phyloP scores from a whole-genome alignment of 2,888 invertebrate species.

The Agriopis leucophaearia region DNA sequence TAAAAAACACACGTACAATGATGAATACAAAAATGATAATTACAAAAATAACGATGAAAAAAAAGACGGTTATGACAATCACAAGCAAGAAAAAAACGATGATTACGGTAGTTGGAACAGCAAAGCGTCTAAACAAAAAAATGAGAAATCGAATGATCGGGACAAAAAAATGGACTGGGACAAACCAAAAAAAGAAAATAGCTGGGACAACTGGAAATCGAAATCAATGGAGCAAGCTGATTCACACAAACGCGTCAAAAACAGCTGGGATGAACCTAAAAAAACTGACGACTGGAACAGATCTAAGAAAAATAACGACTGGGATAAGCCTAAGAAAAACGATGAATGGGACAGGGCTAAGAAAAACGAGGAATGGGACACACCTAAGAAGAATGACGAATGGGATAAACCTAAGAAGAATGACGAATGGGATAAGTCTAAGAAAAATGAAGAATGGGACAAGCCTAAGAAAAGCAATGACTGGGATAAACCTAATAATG shows the following conservation, averaged over 20 bases:
- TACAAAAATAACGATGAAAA: slow-evolving; percentile 5
- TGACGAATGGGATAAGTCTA: background rate
- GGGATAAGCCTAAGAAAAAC: background rate
- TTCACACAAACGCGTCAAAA: background rate
- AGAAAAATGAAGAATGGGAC: background rate
- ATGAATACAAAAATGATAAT: slow-evolving; percentile 8
- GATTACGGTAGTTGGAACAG: background rate
- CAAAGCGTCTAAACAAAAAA: background rate
- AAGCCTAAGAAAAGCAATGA: background rate
- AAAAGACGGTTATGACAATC: background rate
- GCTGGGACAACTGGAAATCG: slow-evolving; percentile 25
- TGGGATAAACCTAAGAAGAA: background rate
- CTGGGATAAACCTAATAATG: background rate
- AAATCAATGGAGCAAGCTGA: slow-evolving; percentile 19
- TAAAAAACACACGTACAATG: slow-evolving; percentile 1
- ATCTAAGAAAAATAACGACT: background rate
- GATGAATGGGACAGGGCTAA: background rate
- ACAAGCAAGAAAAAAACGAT: slow-evolving; percentile 7
- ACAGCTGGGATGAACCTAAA: background rate
- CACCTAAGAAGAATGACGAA: background rate
- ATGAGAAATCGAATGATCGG: slow-evolving; percentile 7
- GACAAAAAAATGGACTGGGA: slow-evolving; percentile 7
- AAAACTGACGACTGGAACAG: background rate
- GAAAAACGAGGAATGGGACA: background rate
- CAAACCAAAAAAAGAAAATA: slow-evolving; percentile 10